Base-by-base conservation (phyloP, 2,888 invertebrate genomes). In the Scaptomyza polygonia region DNA sequence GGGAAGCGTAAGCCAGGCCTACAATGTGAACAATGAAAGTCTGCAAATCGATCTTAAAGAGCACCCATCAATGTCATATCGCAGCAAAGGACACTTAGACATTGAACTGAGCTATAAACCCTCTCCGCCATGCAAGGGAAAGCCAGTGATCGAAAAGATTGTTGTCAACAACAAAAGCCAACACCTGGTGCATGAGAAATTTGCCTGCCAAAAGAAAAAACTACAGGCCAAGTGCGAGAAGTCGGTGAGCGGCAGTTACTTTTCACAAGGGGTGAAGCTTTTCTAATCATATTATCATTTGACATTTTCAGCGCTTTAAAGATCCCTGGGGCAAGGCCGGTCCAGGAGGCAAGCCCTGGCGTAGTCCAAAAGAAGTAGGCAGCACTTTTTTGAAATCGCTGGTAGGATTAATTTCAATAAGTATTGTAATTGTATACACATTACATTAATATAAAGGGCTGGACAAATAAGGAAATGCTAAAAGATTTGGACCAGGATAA, bases 331-430 rank as follows among this genome's bases (percentile, higher is more conserved):
- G 90, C 12, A 91, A 89, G 61, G 78, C 90, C 0, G 91, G 89
- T n/a, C 90, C 91, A 47, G 96, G 96, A 55, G 96, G 96, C 70
- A 92, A 93, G 55, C 93, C 94, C 74, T 96, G 96, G 96, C 93
- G 96, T 88, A 94, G 95, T 91, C 95, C 95, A 67, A 93, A 94
- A 85, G 92, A 94, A 89, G 93, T 95, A 86, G 96, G 96, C 86
- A 92, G 94, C 80, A 94, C 95, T 91, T 96, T 96, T 93, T 94
- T 95, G 83, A 94, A 95, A 90, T 96, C 96, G 77, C 93, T 96
- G 95, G 96, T 96, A 93, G 70, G 80, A 61, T 16, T 5, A 3
- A 14, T 12, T 45, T 16, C 1, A 7, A 12, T n/a, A 8, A 2
- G 5, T 2, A 5, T 18, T 8, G 0, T 12, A 11, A 25, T 25